Conservation (phyloP, 2,888 invertebrate genomes). For the Drosophila aldrichi region DNA sequence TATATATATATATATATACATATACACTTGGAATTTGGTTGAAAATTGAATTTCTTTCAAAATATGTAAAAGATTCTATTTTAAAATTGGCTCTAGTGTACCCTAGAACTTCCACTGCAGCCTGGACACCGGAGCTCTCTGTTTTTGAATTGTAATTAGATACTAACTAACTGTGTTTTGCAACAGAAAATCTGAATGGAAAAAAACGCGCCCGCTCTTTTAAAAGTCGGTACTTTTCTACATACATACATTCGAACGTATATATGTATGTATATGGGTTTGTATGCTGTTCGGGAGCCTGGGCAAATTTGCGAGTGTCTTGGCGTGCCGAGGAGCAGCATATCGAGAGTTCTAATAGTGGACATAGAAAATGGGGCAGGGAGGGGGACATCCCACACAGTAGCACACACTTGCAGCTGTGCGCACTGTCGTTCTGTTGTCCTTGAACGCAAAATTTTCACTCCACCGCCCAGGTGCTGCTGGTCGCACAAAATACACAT, state of each 20-base stretch:
- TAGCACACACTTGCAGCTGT: constrained; percentile 62
- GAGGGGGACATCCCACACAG: constrained; percentile 31
- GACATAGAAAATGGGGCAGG: constrained; percentile 5
- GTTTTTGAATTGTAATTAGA: constrained; percentile 25
- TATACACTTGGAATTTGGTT: constrained; percentile 9
- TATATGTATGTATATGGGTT: constrained; percentile 1
- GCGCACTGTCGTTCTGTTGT: constrained; percentile 66
- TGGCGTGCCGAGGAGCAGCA: constrained; percentile 35
- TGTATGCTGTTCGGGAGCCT: constrained; percentile 36
- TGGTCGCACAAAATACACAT: constrained; percentile 45
- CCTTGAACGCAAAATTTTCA: constrained; percentile 82
- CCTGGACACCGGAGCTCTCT: constrained; percentile 15
- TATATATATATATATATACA: too few relatives aligned
- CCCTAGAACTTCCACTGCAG: constrained; percentile 14
- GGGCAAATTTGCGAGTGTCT: constrained; percentile 38
- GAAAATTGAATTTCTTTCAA: constrained; percentile 50
- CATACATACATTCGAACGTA: background rate
- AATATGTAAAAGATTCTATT: constrained; percentile 61
- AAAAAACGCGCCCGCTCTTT: constrained; percentile 58
- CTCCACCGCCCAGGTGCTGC: constrained; percentile 68
- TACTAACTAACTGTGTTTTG: constrained; percentile 34
- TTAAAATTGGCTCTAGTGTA: constrained; percentile 53
- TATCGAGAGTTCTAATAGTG: constrained; percentile 44
- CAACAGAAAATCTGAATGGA: constrained; percentile 22
- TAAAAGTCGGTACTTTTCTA: constrained; percentile 35